phyloP scores from a whole-genome alignment of 1,140 invertebrate species.

The Pseudobourletiella spinata region DNA sequence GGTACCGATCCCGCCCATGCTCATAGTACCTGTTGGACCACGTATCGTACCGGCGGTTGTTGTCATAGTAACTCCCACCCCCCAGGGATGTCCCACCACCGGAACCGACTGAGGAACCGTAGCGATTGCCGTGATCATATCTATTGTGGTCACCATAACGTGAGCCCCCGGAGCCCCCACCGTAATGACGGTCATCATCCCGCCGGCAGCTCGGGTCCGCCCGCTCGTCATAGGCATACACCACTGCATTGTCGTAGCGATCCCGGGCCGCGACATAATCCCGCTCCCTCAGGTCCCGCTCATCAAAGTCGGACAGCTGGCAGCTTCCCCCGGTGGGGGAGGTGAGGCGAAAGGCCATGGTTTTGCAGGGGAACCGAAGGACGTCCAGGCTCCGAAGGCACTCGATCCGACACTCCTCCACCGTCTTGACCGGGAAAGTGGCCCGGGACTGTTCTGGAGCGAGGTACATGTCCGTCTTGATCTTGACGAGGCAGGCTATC shows the following conservation, averaged over 20 bases:
- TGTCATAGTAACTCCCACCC: neutral
- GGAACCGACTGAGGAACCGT: neutral
- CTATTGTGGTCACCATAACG: neutral
- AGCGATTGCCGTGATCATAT: neutral
- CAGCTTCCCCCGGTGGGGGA: constrained; percentile 29
- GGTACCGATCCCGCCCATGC: neutral
- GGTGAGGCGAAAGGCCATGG: constrained; percentile 31
- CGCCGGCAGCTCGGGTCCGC: constrained; percentile 15
- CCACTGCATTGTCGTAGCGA: constrained; percentile 24
- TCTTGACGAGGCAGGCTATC: constrained; percentile 26
- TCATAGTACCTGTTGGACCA: constrained; percentile 5
- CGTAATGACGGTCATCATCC: constrained; percentile 1
- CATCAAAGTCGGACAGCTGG: constrained; percentile 25
- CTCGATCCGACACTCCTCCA: constrained; percentile 34
- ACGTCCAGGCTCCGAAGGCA: constrained; percentile 31
- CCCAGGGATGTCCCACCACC: neutral
- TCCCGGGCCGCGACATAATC: constrained; percentile 28
- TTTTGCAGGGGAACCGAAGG: constrained; percentile 26
- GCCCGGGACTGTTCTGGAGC: constrained; percentile 23
- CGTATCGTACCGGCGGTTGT: neutral
- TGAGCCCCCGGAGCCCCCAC: too few relatives aligned
- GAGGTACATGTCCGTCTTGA: constrained; percentile 23
- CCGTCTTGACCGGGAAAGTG: constrained; percentile 31
- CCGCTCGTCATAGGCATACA: constrained; percentile 23
- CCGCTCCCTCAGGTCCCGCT: constrained; percentile 6